Evolutionary conservation across 2,113 vertebrate genomes (phyloP), one percentile per base, ranked within the genome.

Genomic region (Anguilla rostrata): DNA sequence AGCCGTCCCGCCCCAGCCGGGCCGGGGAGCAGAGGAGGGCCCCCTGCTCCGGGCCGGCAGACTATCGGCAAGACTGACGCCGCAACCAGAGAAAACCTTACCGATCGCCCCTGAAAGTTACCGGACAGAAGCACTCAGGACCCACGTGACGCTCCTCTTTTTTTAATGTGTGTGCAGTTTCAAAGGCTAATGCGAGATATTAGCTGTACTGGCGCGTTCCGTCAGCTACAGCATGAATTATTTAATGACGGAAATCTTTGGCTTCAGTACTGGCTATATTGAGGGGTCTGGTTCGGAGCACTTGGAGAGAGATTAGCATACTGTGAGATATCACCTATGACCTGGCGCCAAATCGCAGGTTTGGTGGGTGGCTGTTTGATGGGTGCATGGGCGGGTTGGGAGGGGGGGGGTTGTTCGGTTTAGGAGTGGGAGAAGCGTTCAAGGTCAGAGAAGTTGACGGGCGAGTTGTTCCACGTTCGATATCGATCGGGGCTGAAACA

Each of bases 401-500:
- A 86, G 81, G 56, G 81, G 34, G 56, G 86, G 85, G 82, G 83
- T n/a, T 75, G 83, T 82, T 86, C 39, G 83, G 84, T 41, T 34
- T 56, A 75, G 26, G 8, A 84, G 63, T n/a, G 40, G 8, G 34
- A 84, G 81, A 63, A 86, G 83, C 78, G 86, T 87, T 92, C 91
- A 94, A 93, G 94, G 92, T 94, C 91, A 91, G 87, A 88, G 79
- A 26, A 81, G 39, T 43, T 66, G 56, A 63, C 15, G 5, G 46
- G 49, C 41, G 75, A 85, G 91, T 82, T 78, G 85, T 86, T 18
- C 80, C 53, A 85, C 57, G 81, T 18, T 90, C 60, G 15, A 87
- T 82, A 71, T 93, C 86, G 88, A 87, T 89, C 91, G 88, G 83
- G 86, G 81, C 83, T 91, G 94, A 91, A 95, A 95, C 86, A 78